Percentiles rank a stretch among this genome's conserved stretches.
Evolutionary conservation across 2,888 invertebrate species (phyloP).

Genomic region (Chaitophorus viminalis): DNA sequence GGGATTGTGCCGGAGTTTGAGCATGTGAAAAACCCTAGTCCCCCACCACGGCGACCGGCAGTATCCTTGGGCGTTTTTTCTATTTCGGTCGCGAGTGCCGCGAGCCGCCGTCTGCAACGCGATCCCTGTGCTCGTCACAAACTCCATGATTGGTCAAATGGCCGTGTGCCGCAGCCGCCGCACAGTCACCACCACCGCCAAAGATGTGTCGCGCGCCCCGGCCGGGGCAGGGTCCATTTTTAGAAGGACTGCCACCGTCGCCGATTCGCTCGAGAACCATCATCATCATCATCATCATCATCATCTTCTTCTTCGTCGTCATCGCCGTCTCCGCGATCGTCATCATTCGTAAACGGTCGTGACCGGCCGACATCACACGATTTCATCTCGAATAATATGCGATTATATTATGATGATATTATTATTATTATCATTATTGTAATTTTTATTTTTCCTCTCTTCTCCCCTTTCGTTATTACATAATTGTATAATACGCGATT

Average conservation of each 20-base stretch:
- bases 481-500: no score
- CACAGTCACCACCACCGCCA: background rate
- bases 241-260: conserved; percentile 51
- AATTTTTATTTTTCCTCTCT: background rate
- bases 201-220: background rate
- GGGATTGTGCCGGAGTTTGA: conserved; percentile 44
- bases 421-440: background rate
- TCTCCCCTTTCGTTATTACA: background rate
- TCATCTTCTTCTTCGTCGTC: background rate
- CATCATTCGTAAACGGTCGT: background rate
- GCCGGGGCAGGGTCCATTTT: conserved; percentile 51
- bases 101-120: conserved; percentile 58
- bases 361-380: conserved; percentile 15
- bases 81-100: conserved; percentile 48
- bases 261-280: conserved; percentile 16
- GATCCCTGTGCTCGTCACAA: conserved; percentile 57
- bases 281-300: background rate
- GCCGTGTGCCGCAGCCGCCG: background rate
- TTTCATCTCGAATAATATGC: conserved; percentile 24
- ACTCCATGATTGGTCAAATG: conserved; percentile 61
- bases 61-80: conserved; percentile 44
- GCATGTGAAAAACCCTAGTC: conserved; percentile 55
- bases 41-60: conserved; percentile 35
- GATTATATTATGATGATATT: background rate
- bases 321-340: no score